Percentiles rank a stretch among this genome's conserved stretches.
phyloP scores from a whole-genome alignment of 1,140 invertebrate genomes.

The Heliothis virescens region DNA sequence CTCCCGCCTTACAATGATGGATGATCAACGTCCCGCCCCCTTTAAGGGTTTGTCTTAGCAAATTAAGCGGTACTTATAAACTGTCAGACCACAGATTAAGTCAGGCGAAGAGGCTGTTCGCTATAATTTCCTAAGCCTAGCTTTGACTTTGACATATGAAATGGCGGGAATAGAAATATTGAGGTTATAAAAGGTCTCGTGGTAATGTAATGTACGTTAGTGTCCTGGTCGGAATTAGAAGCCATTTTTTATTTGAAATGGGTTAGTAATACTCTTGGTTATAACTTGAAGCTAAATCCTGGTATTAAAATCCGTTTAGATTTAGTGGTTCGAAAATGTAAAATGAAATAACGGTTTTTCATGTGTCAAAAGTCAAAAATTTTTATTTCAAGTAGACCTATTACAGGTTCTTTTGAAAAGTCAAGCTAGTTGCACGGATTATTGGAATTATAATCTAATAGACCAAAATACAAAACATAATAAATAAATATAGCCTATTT shows the following conservation, averaged over 20 bases:
- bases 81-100: slow-evolving; percentile 54
- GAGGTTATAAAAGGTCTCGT: slow-evolving; percentile 23
- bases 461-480: too few species aligned
- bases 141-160: slow-evolving; percentile 36
- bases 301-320: background rate
- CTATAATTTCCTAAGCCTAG: slow-evolving; percentile 43
- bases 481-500: too few species aligned
- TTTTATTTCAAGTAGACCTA: too few species aligned
- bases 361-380: too few species aligned
- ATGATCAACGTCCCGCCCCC: slow-evolving; percentile 57
- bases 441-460: too few species aligned
- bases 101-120: slow-evolving; percentile 45
- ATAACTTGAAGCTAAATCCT: background rate
- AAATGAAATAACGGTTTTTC: too few species aligned
- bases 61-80: slow-evolving; percentile 63
- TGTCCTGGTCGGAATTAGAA: slow-evolving; percentile 3
- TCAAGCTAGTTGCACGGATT: too few species aligned
- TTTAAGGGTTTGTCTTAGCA: slow-evolving; percentile 63
- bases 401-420: too few species aligned
- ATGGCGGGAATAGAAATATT: slow-evolving; percentile 29
- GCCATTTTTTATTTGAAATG: background rate
- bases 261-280: background rate
- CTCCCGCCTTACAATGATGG: slow-evolving; percentile 59
- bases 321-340: too few species aligned
- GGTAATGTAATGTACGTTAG: slow-evolving; percentile 17